Base-by-base conservation (phyloP, 2,888 invertebrate species). In the Nemapogon koenigi region DNA sequence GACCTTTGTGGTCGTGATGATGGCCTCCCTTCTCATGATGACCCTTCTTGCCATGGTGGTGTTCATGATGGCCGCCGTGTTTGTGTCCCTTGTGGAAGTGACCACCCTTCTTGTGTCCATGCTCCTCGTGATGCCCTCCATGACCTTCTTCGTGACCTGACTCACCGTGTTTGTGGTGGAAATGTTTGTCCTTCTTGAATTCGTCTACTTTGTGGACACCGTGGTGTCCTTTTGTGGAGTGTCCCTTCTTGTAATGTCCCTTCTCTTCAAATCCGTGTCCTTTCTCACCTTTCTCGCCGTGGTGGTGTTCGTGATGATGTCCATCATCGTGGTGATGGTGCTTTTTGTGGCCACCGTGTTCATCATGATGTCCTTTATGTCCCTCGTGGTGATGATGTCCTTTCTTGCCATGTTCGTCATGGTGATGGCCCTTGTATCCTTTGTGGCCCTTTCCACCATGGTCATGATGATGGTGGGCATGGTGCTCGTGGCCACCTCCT, bases 141-240 rank as follows among this genome's bases (percentile, higher is more conserved):
- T 91, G 87, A 46, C 89, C 88, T 53, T 88, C 88, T 58, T 91
- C 87, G 54, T 83, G 84, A 1, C 89, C 90, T 38, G 84, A 84
- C 47, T 89, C 88, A 49, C 91, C 90, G 50, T 89, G 86, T 61
- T 91, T 90, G 50, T 91, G 89, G 62, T 86, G 90, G 84, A 89
- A 91, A 59, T 91, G 89, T 53, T 91, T 90, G 52, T 91, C 84
- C 59, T 91, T 91, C 59, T 90, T 89, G 68, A 85, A 90, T 61
- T 91, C 91, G 62, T 92, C 89, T 59, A 89, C 59, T 61, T 92
- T 91, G 68, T 92, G 90, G 2, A 91, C 83, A 47, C 90, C 87
- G 57, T 92, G 91, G 51, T 90, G 89, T 35, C 92, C 91, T 59
- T 91, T 89, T 41, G 90, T 91, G 50, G 86, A 88, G 68, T 91